Evolutionary conservation across 1,140 invertebrate genomes (phyloP), one percentile per base, ranked within the genome.

Genomic region (Caerostris extrusa): DNA sequence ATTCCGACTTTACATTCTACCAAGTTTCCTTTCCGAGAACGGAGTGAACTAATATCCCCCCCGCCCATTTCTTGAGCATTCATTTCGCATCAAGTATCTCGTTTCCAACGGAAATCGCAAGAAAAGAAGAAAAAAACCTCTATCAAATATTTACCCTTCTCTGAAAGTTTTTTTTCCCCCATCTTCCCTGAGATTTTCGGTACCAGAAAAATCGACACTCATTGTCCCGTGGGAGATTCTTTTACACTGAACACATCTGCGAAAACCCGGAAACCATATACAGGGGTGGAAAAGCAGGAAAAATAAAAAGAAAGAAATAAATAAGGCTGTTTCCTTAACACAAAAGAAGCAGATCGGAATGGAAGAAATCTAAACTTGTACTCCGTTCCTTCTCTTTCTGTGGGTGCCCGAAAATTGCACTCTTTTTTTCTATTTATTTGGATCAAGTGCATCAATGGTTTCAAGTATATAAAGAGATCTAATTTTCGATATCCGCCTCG

Each of bases 351-450:
- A 50, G 87, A 69, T 34, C 34, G 34, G 34, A 34, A 2, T 5
- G 50, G 87, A 89, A 53, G 87, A 89, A 89, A 89, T 89, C 87
- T 69, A 71, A 89, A 89, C 17, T 71, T 64, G 64, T 17, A 71
- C 56, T 57, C 8, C 12, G 17, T 56, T 89, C 57, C 19, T 10
- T 86, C 6, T 34, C 2, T 34, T 34, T 34, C 34, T 34, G 34
- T 34, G 34, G 34, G 34, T 34, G 34, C n/a, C 19, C 55, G 61
- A 69, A 69, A 69, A 89, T 89, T 89, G 64, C 64, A 34, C 53
- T 89, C 87, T 69, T 89, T n/a, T 86, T 89, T 69, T 69, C 55
- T 69, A 69, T 69, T 69, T 89, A 55, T 89, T 89, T 89, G 50
- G 61, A 89, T 89, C 50, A 57, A 69, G 64, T 55, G 87, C 61